A percentile compares a stretch with the other conserved stretches of the same genome.
Conservation (phyloP, 1,140 invertebrate species). For the Piezodorus guildinii region DNA sequence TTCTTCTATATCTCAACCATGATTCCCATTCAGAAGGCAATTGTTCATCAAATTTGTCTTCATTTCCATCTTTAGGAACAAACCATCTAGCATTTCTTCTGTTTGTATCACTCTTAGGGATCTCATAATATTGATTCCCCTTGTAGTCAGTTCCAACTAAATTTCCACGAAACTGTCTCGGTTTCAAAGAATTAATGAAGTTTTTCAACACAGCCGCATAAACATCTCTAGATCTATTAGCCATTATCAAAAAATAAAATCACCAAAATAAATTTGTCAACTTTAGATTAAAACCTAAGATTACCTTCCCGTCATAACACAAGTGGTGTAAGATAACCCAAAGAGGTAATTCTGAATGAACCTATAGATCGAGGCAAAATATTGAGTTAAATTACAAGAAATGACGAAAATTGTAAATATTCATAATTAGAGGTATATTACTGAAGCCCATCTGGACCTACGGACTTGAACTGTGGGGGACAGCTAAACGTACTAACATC, state of each 20-base stretch:
- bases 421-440: too few species aligned
- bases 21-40: conserved; percentile 73
- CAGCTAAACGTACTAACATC: too few species aligned
- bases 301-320: too few species aligned
- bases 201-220: conserved; percentile 22
- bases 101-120: conserved; percentile 43
- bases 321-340: too few species aligned
- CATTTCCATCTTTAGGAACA: conserved; percentile 45
- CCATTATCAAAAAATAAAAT: not conserved
- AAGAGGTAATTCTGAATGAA: too few species aligned
- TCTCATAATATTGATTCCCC: conserved; percentile 73
- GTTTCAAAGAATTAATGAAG: conserved; percentile 27
- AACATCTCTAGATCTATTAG: conserved; percentile 14
- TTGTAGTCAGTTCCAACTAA: conserved; percentile 56
- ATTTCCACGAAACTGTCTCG: conserved; percentile 33
- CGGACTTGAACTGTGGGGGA: too few species aligned
- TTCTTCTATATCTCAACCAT: conserved; percentile 59
- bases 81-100: conserved; percentile 55
- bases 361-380: too few species aligned
- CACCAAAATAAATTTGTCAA: too few species aligned
- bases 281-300: too few species aligned
- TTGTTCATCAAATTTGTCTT: conserved; percentile 43
- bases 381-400: too few species aligned
- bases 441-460: too few species aligned
- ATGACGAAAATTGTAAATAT: too few species aligned